Conservation (phyloP, 2,888 invertebrate species). For the Galeruca laticollis region DNA sequence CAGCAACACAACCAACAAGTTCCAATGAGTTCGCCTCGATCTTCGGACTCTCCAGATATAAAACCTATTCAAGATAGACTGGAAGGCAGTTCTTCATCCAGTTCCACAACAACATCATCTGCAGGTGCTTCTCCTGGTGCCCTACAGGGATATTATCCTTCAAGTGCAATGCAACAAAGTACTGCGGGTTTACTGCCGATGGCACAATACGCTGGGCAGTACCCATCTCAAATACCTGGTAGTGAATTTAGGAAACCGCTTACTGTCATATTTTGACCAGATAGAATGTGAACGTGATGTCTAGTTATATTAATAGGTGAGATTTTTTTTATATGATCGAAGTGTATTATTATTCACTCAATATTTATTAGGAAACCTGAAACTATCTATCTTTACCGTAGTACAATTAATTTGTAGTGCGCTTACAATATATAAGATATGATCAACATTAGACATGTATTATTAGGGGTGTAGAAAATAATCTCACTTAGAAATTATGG, state of each 20-base stretch:
- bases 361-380: constrained; percentile 3
- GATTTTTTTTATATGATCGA: constrained; percentile 24
- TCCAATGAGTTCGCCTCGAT: constrained; percentile 58
- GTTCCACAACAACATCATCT: constrained; percentile 72
- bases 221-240: constrained; percentile 71
- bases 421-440: too few relatives aligned
- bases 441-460: too few relatives aligned
- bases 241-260: constrained; percentile 81
- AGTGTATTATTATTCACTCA: background rate
- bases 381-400: background rate
- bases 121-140: constrained; percentile 76
- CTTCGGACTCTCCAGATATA: constrained; percentile 70
- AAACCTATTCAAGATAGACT: constrained; percentile 61
- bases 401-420: too few relatives aligned
- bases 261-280: constrained; percentile 87
- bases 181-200: constrained; percentile 72
- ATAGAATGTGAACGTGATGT: constrained; percentile 64
- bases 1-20: constrained; percentile 44
- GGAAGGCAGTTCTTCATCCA: constrained; percentile 70
- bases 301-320: constrained; percentile 51
- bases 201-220: constrained; percentile 74
- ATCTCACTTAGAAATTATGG: too few relatives aligned
- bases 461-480: too few relatives aligned
- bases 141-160: constrained; percentile 70
- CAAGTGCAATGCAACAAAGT: constrained; percentile 66